phyloP scores from a whole-genome alignment of 2,888 invertebrate species.

The Heteromyza rotundicornis region DNA sequence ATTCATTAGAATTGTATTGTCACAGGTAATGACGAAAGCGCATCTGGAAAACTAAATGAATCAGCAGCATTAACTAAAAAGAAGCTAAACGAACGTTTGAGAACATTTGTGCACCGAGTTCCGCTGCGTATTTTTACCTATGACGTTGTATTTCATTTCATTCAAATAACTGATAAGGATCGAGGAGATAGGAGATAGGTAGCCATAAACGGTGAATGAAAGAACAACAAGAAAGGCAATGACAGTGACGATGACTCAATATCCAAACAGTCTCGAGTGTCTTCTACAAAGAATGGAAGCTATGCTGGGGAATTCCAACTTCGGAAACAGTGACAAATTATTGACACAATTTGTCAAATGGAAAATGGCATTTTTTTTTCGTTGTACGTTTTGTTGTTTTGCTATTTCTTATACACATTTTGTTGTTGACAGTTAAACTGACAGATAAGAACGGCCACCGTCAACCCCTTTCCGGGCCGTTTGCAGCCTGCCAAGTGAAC shows the following conservation, averaged over 20 bases:
- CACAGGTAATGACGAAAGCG: no score
- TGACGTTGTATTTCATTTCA: neutral
- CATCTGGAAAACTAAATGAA: neutral
- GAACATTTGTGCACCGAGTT: neutral
- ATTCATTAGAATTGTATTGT: no score
- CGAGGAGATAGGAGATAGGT: no score
- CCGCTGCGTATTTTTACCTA: neutral
- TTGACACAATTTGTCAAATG: conserved; percentile 2
- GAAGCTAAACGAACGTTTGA: neutral
- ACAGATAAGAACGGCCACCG: no score
- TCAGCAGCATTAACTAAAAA: neutral
- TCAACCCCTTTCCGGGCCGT: no score
- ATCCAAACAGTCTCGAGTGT: neutral
- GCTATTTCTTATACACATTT: no score
- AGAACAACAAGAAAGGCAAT: neutral
- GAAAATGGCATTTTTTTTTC: neutral
- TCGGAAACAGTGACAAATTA: neutral
- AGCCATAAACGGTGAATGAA: neutral
- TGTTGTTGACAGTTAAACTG: no score
- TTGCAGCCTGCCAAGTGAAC: no score
- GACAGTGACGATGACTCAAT: neutral
- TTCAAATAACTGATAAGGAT: neutral
- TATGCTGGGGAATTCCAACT: neutral
- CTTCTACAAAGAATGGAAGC: neutral
- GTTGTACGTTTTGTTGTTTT: no score